Base-by-base conservation (phyloP, 2,888 invertebrate species). In the Rotaria socialis region DNA sequence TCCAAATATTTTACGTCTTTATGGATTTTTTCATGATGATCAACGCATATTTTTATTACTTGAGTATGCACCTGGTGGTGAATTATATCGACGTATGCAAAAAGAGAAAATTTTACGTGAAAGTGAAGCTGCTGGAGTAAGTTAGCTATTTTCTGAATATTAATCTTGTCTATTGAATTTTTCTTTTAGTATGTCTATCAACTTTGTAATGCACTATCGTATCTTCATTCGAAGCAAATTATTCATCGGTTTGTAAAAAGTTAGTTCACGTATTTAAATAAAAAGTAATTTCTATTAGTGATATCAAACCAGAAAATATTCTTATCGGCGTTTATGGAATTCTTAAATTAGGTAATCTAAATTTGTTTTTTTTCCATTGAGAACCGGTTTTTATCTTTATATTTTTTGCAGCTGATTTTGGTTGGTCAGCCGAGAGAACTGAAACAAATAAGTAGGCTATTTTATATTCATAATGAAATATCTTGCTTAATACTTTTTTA, bases 21-120 rank as follows among this genome's bases (percentile, higher is more conserved):
- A 94, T 90, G 97, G 96, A 0, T 98, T 96, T 90, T 99, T 99
- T 89, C 95, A 97, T 89, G 98, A 99, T 90, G 95, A 95, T 43
- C 94, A 94, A 84, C 93, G 97, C 84, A 95, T 98, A 86, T 98
- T 97, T 92, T 93, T 98, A 88, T 96, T 98, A 88, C 92, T 99
- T 87, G 98, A 99, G 92, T 97, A 95, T 92, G 97, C 97, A 0
- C 95, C 96, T 47, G 94, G 94, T 84, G 96, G 96, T 19, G 94
- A 95, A 88, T 92, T 96, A 3, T 98, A 95, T 90, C 94, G 94
- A 90, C 93, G 94, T 89, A 92, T 97, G 85, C 94, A 94, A 88
- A 90, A 89, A 43, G 89, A 93, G 24, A 93, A 93, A 89, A 93
- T 95, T 88, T 96, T 97, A 90, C 93, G 94, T 88, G 96, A 97